Conservation (phyloP, 2,888 invertebrate genomes). For the Macaria liturata region DNA sequence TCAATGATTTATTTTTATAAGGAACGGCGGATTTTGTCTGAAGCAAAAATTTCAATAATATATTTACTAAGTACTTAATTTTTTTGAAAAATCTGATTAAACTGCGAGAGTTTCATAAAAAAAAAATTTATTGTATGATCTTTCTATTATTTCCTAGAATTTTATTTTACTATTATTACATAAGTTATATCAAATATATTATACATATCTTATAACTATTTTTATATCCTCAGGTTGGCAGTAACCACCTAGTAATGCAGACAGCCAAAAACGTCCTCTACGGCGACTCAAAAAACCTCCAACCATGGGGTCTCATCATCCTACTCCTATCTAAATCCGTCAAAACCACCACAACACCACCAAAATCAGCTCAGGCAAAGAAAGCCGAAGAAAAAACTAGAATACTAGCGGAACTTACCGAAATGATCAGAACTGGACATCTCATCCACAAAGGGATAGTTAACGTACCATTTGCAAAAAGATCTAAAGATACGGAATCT, state of each 20-base stretch:
- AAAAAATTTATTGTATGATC: too few species aligned
- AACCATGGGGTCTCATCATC: conserved; percentile 93
- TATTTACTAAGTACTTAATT: too few species aligned
- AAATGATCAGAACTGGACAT: conserved; percentile 94
- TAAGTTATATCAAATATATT: too few species aligned
- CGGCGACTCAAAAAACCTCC: conserved; percentile 92
- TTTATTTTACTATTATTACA: too few species aligned
- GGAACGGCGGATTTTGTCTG: too few species aligned
- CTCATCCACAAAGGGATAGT: conserved; percentile 88
- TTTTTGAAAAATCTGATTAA: too few species aligned
- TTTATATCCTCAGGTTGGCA: conserved; percentile 84
- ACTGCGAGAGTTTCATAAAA: too few species aligned
- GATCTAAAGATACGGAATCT: conserved; percentile 85
- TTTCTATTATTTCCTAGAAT: too few species aligned
- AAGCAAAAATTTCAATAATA: too few species aligned
- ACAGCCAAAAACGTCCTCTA: conserved; percentile 93
- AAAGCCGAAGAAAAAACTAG: conserved; percentile 80
- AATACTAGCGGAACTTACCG: conserved; percentile 86
- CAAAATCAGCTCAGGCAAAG: conserved; percentile 77
- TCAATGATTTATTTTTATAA: too few species aligned
- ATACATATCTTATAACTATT: too few species aligned
- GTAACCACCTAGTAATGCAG: conserved; percentile 92
- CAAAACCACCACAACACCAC: conserved; percentile 80
- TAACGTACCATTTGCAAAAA: conserved; percentile 76
- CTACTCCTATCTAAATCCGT: conserved; percentile 91